These are phyloP conservation scores for Lepidocolaptes lacrymiger DNA, from an alignment of 2,797 vertebrate genomes.

Conservation along the genomic window DNA sequence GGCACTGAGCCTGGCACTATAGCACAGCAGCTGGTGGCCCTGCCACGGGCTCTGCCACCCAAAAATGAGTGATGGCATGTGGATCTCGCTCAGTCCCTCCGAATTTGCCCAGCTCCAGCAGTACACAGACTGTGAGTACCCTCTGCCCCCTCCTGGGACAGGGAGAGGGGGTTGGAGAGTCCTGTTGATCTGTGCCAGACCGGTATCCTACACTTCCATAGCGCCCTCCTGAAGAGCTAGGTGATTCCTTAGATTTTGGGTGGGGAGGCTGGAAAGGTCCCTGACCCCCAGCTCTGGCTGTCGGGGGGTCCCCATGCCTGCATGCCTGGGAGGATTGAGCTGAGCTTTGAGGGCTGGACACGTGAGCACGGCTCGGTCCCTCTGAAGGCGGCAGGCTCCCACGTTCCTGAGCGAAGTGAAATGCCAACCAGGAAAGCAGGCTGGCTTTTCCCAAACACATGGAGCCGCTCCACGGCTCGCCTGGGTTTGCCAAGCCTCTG, in stretches of 20 bases:
- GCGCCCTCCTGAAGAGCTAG: background rate
- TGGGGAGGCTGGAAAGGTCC: background rate
- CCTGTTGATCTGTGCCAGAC: fast-evolving
- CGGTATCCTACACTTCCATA: background rate
- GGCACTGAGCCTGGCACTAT: background rate
- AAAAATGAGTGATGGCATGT: conserved; percentile 84
- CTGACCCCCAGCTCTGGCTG: fast-evolving
- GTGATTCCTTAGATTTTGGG: background rate
- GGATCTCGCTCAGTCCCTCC: conserved; percentile 89
- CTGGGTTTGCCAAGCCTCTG: background rate
- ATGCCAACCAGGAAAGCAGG: conserved; percentile 11
- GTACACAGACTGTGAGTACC: conserved; percentile 92
- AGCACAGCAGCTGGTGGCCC: background rate
- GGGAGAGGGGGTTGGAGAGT: background rate
- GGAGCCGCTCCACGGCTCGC: background rate
- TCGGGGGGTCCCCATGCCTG: fast-evolving
- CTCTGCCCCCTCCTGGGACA: fast-evolving
- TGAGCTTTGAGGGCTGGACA: background rate
- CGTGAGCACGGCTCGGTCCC: background rate
- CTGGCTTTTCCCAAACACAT: background rate
- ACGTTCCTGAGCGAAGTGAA: background rate
- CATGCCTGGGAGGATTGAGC: fast-evolving
- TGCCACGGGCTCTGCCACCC: background rate
- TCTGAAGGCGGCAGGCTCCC: background rate
- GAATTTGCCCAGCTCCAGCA: conserved; percentile 93